Evolutionary conservation across 2,797 vertebrate genomes (phyloP), one percentile per base, ranked within the genome.

Genomic region (Paratrypauchen microcephalus): DNA sequence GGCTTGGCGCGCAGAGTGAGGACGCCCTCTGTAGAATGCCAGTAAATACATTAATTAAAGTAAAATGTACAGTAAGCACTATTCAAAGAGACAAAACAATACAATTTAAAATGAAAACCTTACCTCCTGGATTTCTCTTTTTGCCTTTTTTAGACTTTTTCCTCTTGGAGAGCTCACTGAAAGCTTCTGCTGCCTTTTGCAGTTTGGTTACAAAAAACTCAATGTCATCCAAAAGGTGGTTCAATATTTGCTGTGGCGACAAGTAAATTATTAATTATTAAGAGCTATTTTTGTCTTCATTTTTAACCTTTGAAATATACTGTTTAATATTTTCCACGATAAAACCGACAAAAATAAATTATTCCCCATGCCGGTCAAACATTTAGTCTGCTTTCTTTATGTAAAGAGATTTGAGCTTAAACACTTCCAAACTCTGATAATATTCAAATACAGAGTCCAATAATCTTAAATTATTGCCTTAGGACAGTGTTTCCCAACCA

Each of bases 161-260:
- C 89, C 96, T 94, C 83, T 93, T 96, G 2, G 94, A 92, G 21
- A 99, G 96, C 70, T 98, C 96, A 32, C 77, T 85, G 73, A 95
- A 96, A 0, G 97, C 97, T 88, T 99, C 96, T 0, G 97, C 95
- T 0, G 96, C 95, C 86, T 97, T 98, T 85, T 98, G 97, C 2
- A 99, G 95, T 86, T 96, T 96, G 73, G 93, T 96, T 74, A 99
- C 94, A 76, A 99, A 98, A 88, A 94, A 95, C 68, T 99, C 97
- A 28, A 99, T 95, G 79, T 98, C 96, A 80, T 99, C 97, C 92
- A 99, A 93, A 89, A 99, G 92, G 86, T 97, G 97, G 88, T 99
- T 99, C 79, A 99, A 93, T 86, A 98, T 98, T 97, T 99, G 96
- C 97, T 99, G 85, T 0, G 0, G 12, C 39, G 54, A 65, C 6